Evolutionary conservation across 2,113 vertebrate genomes (phyloP), one percentile per base, ranked within the genome.

Genomic region (Tachycineta bicolor): DNA sequence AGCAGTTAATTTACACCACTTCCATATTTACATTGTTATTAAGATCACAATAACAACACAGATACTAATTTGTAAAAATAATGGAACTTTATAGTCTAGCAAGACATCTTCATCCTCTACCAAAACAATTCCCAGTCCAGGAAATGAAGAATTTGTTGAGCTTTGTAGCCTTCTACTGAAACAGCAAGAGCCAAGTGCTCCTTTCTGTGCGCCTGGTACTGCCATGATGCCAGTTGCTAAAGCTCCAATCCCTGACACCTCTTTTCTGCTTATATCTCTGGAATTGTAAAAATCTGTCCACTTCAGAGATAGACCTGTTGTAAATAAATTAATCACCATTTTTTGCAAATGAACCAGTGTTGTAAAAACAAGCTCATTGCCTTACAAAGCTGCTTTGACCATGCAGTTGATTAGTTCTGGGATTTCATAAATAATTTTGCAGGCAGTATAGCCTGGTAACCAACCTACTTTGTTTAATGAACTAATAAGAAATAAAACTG

Each of bases 371-470:
- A 77, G 39, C 46, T 59, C 28, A 29, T 55, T 91, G 68, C 67
- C 28, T 94, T 93, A 92, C 58, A 64, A 87, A 89, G 43, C 62
- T 85, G 70, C 85, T 95, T 90, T 93, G 91, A 78, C 95, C 77
- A 11, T 73, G 26, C 43, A 46, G 53, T 84, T 4, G 4, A 53
- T 91, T 74, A 55, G 87, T 93, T 62, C 62, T 89, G 69, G 44
- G 37, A 60, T 89, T 94, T 95, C 25, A 29, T 62, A 76, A 73
- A 52, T 76, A 85, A 55, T 77, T 93, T 77, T 44, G 43, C 20
- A 83, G 50, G 43, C 46, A 76, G 10, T 58, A 76, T 4, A 7
- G 82, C 59, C 63, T 83, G 47, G 46, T 93, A 93, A 80, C n/a
- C 49, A 91, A 33, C 46, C 82, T 85, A 21, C 47, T 88, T 95